Conservation (phyloP, 2,797 vertebrate species). For the Lophura swinhoii region DNA sequence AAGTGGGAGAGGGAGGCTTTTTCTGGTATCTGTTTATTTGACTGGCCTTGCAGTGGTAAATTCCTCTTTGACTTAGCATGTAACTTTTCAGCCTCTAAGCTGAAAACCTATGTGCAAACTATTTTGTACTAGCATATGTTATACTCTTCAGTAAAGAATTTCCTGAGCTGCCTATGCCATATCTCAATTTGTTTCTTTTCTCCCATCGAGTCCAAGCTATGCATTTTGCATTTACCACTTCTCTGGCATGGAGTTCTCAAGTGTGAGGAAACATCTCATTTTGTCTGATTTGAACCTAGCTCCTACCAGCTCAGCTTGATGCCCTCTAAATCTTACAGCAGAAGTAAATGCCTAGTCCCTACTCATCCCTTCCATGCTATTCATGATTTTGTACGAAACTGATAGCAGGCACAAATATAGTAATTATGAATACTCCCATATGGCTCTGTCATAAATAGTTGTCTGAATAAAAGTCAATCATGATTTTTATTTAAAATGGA, state of each 20-base stretch:
- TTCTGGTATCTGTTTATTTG: not conserved
- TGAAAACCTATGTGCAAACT: not conserved
- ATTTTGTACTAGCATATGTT: not conserved
- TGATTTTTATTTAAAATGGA: not conserved
- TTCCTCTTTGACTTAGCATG: not conserved
- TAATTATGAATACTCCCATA: not conserved
- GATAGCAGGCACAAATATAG: not conserved
- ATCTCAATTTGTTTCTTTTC: not conserved
- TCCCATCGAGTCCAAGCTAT: not conserved
- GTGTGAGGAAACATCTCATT: not conserved
- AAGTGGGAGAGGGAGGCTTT: not conserved
- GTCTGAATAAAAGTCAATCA: not conserved
- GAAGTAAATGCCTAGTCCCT: not conserved
- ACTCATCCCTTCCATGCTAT: not conserved
- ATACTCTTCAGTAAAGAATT: not conserved
- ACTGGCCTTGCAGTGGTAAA: not conserved
- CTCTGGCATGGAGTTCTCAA: not conserved
- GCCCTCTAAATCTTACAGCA: not conserved
- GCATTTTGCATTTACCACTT: not conserved
- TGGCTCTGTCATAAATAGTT: not conserved
- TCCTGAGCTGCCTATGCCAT: not conserved
- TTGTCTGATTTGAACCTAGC: not conserved
- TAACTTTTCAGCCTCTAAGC: not conserved
- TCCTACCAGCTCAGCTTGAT: not conserved
- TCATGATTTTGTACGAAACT: not conserved